phyloP scores from a whole-genome alignment of 2,113 vertebrate genomes.

The Okapia johnstoni region DNA sequence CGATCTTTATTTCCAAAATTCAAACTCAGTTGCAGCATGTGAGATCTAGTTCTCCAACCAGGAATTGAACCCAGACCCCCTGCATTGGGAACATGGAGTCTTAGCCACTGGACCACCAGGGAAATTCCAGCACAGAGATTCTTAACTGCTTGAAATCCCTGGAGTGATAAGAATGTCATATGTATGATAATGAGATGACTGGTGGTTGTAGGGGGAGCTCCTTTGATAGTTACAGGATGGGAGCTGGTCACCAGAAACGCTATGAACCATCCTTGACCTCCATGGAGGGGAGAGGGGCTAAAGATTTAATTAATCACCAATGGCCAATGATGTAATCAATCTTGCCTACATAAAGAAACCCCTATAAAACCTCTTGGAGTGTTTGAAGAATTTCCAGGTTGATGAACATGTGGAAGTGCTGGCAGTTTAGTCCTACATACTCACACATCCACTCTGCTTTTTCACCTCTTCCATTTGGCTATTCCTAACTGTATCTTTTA shows the following conservation, averaged over 20 bases:
- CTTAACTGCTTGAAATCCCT: not conserved
- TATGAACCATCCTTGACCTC: no score
- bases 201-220: not conserved
- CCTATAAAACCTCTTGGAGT: not conserved
- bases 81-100: not conserved
- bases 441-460: not conserved
- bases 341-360: not conserved
- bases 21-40: not conserved
- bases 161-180: not conserved
- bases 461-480: not conserved
- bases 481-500: not conserved
- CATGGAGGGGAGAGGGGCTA: not conserved
- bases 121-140: not conserved
- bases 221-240: not conserved
- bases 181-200: not conserved
- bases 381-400: not conserved
- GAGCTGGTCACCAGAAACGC: not conserved
- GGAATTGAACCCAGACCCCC: not conserved
- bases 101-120: not conserved
- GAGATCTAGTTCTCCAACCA: not conserved
- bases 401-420: not conserved
- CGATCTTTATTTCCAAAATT: not conserved
- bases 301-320: not conserved
- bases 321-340: not conserved
- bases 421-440: not conserved